Evolutionary conservation across 2,797 vertebrate species (phyloP).

Genomic region (Arctocebus calabarensis): DNA sequence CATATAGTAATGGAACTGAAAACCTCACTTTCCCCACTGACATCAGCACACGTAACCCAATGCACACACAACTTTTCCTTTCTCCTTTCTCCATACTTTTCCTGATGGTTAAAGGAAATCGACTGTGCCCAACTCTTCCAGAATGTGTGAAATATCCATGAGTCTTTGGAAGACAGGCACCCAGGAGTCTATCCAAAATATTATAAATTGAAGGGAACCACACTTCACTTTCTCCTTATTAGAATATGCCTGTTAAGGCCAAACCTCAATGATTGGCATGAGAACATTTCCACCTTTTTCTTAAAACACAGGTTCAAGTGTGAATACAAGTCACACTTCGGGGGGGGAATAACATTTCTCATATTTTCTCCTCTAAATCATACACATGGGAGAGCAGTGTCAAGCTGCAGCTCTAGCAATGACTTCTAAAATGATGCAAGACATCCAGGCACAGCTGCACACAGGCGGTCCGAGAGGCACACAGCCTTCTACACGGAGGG

Average conservation of each 20-base stretch:
- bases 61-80: background rate
- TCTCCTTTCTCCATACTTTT: background rate
- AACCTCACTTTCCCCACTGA: slow-evolving; percentile 62
- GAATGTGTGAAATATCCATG: background rate
- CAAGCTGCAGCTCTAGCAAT: background rate
- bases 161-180: slow-evolving; percentile 26
- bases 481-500: background rate
- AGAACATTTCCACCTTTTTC: slow-evolving; percentile 11
- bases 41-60: slow-evolving; percentile 39
- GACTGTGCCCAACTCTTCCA: background rate
- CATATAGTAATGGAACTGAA: slow-evolving; percentile 5
- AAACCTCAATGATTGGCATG: background rate
- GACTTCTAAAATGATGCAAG: slow-evolving; percentile 36
- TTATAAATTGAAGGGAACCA: slow-evolving; percentile 56
- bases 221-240: slow-evolving; percentile 22
- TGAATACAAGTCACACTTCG: background rate
- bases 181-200: slow-evolving; percentile 19
- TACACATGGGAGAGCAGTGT: background rate
- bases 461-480: background rate
- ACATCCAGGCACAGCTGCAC: background rate
- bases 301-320: slow-evolving; percentile 43
- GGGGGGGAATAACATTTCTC: background rate
- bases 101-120: slow-evolving; percentile 28
- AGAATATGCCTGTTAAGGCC: background rate
- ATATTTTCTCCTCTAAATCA: slow-evolving; percentile 18